phyloP scores from a whole-genome alignment of 2,888 invertebrate species.

The Drosophila diplacantha region DNA sequence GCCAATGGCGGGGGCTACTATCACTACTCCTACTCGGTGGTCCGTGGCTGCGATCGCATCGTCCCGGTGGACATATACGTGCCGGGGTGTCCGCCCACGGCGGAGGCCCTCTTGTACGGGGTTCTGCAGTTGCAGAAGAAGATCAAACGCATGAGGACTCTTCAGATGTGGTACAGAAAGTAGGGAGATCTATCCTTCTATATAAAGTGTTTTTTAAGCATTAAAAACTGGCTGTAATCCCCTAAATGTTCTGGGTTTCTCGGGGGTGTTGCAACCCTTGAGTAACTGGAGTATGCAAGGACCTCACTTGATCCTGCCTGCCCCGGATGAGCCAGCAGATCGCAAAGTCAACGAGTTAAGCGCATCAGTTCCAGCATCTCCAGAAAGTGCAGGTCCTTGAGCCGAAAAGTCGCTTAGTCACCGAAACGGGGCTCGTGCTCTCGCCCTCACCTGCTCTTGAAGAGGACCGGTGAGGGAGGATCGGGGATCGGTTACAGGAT shows the following conservation, averaged over 20 bases:
- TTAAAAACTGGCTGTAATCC: background rate
- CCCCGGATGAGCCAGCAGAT: conserved; percentile 7
- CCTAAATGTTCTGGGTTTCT: background rate
- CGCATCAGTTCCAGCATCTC: conserved; percentile 35
- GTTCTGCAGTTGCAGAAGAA: conserved; percentile 98
- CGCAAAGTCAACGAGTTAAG: conserved; percentile 43
- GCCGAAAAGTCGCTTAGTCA: conserved; percentile 33
- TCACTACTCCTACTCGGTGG: conserved; percentile 99
- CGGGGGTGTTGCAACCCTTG: conserved; percentile 1
- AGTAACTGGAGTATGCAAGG: conserved; percentile 6
- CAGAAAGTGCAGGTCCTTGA: conserved; percentile 3
- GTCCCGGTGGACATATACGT: conserved; percentile 99
- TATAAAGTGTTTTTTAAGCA: background rate
- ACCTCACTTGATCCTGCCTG: background rate
- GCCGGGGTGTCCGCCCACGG: conserved; percentile 98
- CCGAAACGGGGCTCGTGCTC: conserved; percentile 38
- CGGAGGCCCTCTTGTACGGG: conserved; percentile 97
- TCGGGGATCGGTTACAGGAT: conserved; percentile 10
- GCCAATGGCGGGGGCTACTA: conserved; percentile 99
- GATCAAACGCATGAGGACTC: conserved; percentile 91
- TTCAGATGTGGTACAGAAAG: conserved; percentile 97
- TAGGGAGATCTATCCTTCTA: conserved; percentile 78
- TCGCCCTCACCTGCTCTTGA: conserved; percentile 53
- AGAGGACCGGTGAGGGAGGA: conserved; percentile 15
- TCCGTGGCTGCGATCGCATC: conserved; percentile 97